phyloP scores from a whole-genome alignment of 1,140 invertebrate species.

The Hyles euphorbiae region DNA sequence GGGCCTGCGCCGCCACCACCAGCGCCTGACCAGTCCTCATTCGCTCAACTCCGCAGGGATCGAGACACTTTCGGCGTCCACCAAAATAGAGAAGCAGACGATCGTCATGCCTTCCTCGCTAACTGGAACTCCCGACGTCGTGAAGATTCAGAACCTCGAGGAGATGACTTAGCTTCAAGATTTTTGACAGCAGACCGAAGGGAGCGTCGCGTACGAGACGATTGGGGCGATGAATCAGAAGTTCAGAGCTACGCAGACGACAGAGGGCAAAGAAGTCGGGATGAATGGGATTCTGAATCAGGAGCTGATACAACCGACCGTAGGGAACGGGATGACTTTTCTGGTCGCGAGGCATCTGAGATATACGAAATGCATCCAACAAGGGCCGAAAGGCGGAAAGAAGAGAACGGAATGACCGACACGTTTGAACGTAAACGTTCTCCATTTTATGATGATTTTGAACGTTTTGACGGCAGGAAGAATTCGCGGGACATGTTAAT shows the following conservation, averaged over 20 bases:
- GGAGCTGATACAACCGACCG: constrained; percentile 73
- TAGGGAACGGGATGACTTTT: constrained; percentile 58
- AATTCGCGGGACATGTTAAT: constrained; percentile 72
- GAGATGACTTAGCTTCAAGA: constrained; percentile 60
- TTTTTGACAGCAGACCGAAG: constrained; percentile 60
- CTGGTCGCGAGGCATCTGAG: constrained; percentile 65
- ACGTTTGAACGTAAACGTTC: constrained; percentile 51
- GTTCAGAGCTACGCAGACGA: constrained; percentile 60
- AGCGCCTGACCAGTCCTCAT: constrained; percentile 70
- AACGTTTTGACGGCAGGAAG: constrained; percentile 68
- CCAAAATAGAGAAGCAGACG: constrained; percentile 75
- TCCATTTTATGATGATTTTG: constrained; percentile 57
- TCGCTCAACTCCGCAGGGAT: constrained; percentile 83
- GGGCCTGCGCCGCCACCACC: constrained; percentile 70
- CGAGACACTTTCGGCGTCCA: constrained; percentile 81
- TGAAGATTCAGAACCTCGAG: constrained; percentile 62
- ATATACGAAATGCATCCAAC: constrained; percentile 68
- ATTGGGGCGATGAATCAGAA: constrained; percentile 74
- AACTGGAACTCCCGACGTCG: constrained; percentile 80
- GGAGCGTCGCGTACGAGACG: constrained; percentile 43
- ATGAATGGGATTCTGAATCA: constrained; percentile 76
- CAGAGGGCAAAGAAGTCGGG: constrained; percentile 58
- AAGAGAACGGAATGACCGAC: constrained; percentile 51
- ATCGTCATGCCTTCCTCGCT: constrained; percentile 78
- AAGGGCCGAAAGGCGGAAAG: constrained; percentile 51